These are phyloP conservation scores for Nymphalis polychloros DNA, from an alignment of 2,888 invertebrate genomes.

Conservation along the genomic window DNA sequence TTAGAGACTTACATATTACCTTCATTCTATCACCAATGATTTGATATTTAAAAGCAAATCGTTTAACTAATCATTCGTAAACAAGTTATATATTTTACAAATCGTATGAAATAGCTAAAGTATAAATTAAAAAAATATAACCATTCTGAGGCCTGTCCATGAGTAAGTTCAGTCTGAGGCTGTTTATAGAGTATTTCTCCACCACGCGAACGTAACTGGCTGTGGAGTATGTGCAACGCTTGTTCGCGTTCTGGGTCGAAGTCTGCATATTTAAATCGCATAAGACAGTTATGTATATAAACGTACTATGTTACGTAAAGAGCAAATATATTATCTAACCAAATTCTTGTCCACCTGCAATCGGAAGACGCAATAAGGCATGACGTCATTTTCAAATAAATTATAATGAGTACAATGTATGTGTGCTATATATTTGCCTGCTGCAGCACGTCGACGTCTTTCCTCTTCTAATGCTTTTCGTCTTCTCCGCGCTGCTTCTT, in stretches of 20 bases:
- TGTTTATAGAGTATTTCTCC: slow-evolving; percentile 59
- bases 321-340: neutral
- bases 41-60: too few relatives aligned
- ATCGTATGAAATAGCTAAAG: too few relatives aligned
- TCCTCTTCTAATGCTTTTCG: neutral
- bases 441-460: neutral
- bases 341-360: neutral
- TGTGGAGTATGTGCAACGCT: slow-evolving; percentile 53
- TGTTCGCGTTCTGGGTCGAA: slow-evolving; percentile 51
- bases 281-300: neutral
- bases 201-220: slow-evolving; percentile 52
- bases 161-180: slow-evolving; percentile 55
- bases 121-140: slow-evolving; percentile 36
- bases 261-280: slow-evolving; percentile 36
- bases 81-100: too few relatives aligned
- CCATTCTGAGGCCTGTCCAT: slow-evolving; percentile 59
- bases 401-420: too few relatives aligned
- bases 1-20: too few relatives aligned
- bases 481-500: neutral
- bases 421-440: slow-evolving; percentile 1
- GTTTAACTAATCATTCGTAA: too few relatives aligned
- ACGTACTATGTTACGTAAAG: neutral
- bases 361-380: too few relatives aligned
- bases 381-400: too few relatives aligned
- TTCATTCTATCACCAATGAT: too few relatives aligned